Conservation (phyloP, 2,888 invertebrate genomes). For the Thumatha senex region DNA sequence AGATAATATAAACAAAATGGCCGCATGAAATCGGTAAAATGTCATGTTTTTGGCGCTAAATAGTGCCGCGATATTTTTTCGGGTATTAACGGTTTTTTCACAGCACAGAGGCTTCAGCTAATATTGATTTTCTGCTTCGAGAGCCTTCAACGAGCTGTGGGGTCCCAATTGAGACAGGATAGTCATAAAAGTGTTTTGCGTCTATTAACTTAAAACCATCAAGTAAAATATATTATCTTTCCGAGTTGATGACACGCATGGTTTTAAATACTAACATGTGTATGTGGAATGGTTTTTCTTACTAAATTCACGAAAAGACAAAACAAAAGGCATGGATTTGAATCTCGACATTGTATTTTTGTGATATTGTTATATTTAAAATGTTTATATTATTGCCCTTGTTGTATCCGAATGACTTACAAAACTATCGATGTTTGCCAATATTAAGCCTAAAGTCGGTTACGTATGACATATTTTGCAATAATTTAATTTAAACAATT, state of each 20-base stretch:
- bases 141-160: constrained; percentile 49
- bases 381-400: constrained; percentile 23
- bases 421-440: constrained; percentile 44
- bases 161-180: constrained; percentile 61
- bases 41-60: constrained; percentile 57
- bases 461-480: no score
- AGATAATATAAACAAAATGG: constrained; percentile 65
- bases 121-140: constrained; percentile 58
- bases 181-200: constrained; percentile 51
- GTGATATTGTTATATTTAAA: constrained; percentile 19
- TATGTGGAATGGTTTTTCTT: constrained; percentile 39
- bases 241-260: constrained; percentile 61
- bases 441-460: no score
- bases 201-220: constrained; percentile 34
- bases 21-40: constrained; percentile 72
- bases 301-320: constrained; percentile 27
- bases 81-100: constrained; percentile 58
- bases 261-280: constrained; percentile 60
- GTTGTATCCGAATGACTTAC: constrained; percentile 29
- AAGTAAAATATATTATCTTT: constrained; percentile 23
- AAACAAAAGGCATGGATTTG: constrained; percentile 28
- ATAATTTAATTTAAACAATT: no score
- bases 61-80: constrained; percentile 48
- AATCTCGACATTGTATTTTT: constrained; percentile 18
- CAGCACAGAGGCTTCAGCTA: constrained; percentile 67